These are phyloP conservation scores for Xyliphius kryptos DNA, from an alignment of 2,113 vertebrate species.

Conservation along the genomic window DNA sequence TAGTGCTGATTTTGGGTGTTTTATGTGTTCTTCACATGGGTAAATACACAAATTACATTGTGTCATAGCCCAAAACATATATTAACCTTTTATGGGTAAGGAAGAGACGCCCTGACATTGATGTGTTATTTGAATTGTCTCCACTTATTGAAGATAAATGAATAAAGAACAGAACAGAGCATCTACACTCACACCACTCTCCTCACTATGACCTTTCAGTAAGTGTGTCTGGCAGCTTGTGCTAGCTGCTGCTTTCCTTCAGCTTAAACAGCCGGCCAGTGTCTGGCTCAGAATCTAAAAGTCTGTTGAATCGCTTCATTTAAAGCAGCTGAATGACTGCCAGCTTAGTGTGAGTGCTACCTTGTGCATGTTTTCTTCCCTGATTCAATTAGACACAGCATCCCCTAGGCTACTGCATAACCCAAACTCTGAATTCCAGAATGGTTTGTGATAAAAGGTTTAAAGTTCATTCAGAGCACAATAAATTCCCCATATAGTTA, in stretches of 20 bases:
- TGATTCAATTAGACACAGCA: constrained; percentile 25
- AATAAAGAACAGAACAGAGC: not conserved
- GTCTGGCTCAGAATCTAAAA: constrained; percentile 37
- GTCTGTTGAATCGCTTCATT: constrained; percentile 42
- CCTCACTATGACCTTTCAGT: constrained; percentile 31
- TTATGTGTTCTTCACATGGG: too few relatives aligned
- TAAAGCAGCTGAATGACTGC: constrained; percentile 20
- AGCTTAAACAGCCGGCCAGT: constrained; percentile 33
- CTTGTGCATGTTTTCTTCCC: constrained; percentile 34
- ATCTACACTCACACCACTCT: not conserved
- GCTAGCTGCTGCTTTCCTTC: constrained; percentile 4
- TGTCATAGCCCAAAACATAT: too few relatives aligned
- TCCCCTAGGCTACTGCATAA: constrained; percentile 1
- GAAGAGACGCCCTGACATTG: too few relatives aligned
- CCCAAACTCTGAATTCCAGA: not conserved
- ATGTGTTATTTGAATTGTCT: too few relatives aligned
- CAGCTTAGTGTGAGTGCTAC: constrained; percentile 39
- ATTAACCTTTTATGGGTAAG: too few relatives aligned
- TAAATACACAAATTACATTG: too few relatives aligned
- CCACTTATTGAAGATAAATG: too few relatives aligned
- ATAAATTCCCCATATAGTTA: constrained; percentile 5
- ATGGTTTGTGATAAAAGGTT: constrained; percentile 21
- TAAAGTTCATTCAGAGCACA: too few relatives aligned
- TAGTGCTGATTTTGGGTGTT: too few relatives aligned
- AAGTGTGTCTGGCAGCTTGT: constrained; percentile 30